Evolutionary conservation across 1,140 invertebrate genomes (phyloP).

Genomic region (Colletes latitarsis): DNA sequence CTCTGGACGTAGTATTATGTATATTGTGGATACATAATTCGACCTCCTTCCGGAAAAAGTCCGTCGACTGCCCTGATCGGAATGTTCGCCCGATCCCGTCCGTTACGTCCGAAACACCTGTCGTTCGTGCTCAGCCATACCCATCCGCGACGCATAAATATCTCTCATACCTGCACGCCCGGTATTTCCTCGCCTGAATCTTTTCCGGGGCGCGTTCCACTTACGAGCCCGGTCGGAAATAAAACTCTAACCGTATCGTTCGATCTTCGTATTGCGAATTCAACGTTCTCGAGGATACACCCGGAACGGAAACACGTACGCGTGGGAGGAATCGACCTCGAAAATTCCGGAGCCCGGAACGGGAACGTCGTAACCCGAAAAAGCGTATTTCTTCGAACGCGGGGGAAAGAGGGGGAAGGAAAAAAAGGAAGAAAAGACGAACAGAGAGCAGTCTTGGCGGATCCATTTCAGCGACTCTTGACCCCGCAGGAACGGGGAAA

Average conservation of each 20-base stretch:
- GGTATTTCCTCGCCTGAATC: not conserved
- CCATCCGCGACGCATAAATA: no score
- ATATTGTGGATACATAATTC: no score
- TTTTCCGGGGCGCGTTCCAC: not conserved
- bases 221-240: not conserved
- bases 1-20: no score
- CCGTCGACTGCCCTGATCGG: no score
- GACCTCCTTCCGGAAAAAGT: no score
- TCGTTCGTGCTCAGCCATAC: no score
- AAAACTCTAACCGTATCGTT: not conserved
- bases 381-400: not conserved
- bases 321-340: not conserved
- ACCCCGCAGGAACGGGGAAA: conserved; percentile 4
- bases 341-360: no score
- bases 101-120: no score
- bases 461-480: not conserved
- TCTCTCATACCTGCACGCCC: no score
- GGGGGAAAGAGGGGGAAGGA: not conserved
- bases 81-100: no score
- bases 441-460: not conserved
- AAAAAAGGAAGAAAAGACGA: not conserved
- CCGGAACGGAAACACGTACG: not conserved
- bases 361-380: not conserved
- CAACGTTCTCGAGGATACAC: not conserved
- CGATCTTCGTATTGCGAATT: not conserved